Conservation (phyloP, 2,113 vertebrate species). For the Rhynchomys soricoides region DNA sequence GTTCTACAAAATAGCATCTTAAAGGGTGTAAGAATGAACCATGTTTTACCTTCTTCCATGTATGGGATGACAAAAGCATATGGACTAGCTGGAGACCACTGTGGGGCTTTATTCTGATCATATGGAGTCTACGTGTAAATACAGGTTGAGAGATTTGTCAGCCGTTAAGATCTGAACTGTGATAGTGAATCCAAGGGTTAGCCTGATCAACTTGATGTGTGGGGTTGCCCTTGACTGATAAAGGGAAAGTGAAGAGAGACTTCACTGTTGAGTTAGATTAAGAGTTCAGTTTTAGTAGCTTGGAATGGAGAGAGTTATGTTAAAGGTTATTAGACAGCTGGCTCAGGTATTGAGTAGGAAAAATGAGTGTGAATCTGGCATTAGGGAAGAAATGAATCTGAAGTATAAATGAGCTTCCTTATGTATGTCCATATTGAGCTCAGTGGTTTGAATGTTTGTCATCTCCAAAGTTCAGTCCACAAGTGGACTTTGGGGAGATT, state of each 20-base stretch:
- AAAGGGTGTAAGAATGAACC: neutral
- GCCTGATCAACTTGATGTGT: neutral
- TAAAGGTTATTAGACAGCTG: neutral
- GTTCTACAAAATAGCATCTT: neutral
- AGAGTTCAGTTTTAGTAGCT: neutral
- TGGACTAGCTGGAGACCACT: neutral
- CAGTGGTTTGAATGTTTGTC: neutral
- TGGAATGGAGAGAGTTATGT: neutral
- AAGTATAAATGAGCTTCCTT: neutral
- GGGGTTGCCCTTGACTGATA: neutral
- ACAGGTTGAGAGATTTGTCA: slow-evolving; percentile 32
- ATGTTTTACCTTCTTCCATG: neutral
- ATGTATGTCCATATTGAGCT: neutral
- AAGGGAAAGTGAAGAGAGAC: neutral
- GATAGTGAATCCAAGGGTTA: neutral
- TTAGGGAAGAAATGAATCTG: slow-evolving; percentile 10
- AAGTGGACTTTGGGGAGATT: neutral
- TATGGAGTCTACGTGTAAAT: neutral
- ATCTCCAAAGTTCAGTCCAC: neutral
- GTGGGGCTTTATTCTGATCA: neutral
- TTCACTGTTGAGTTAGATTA: neutral
- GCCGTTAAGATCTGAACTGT: neutral
- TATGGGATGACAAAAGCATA: neutral
- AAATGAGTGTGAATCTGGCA: neutral
- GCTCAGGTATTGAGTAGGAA: neutral